A percentile compares a stretch with the other conserved stretches of the same genome.
Evolutionary conservation across 2,113 vertebrate species (phyloP).

Genomic region (Serinus canaria): DNA sequence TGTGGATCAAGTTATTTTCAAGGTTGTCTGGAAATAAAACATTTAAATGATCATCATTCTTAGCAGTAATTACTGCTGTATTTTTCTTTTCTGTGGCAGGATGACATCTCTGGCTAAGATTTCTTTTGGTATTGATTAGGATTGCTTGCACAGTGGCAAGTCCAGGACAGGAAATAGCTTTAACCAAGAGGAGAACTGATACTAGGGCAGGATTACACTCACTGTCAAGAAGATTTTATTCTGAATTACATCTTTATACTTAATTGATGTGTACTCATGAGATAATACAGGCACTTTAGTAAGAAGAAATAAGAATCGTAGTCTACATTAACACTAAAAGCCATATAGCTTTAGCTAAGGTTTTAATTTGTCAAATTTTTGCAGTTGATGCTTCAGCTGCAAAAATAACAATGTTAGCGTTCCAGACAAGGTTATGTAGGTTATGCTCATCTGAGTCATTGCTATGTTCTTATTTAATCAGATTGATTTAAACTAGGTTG

Average conservation of each 20-base stretch:
- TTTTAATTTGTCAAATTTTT: not conserved
- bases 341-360: not conserved
- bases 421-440: not conserved
- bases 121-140: slow-evolving; percentile 4
- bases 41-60: not conserved
- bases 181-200: not conserved
- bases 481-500: not conserved
- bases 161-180: not conserved
- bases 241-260: not conserved
- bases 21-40: not conserved
- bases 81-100: not conserved
- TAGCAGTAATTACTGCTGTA: not conserved
- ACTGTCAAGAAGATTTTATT: not conserved
- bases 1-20: not conserved
- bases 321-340: not conserved
- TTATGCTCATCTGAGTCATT: not conserved
- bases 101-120: not conserved
- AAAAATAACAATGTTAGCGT: not conserved
- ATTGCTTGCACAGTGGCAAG: not conserved
- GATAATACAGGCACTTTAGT: not conserved
- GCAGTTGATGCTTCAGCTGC: not conserved
- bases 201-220: not conserved
- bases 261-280: not conserved
- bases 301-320: not conserved
- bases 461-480: not conserved